Evolutionary conservation across 2,113 vertebrate genomes (phyloP).

Genomic region (Phalacrocorax pelagicus): DNA sequence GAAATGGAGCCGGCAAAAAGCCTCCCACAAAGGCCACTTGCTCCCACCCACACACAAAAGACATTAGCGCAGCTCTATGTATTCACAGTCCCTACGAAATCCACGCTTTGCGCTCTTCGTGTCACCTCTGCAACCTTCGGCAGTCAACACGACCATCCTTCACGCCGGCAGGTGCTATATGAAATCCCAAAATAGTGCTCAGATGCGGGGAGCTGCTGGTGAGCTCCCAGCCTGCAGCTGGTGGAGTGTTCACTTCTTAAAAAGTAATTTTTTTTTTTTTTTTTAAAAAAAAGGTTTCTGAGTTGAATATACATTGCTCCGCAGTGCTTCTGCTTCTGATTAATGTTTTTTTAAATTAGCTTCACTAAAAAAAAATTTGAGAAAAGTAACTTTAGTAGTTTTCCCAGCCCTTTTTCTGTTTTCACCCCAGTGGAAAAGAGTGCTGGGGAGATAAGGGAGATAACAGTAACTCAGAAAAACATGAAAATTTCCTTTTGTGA

Average conservation of each 20-base stretch:
- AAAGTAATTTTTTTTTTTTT: background rate
- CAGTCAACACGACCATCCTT: rapidly evolving
- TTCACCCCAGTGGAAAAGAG: background rate
- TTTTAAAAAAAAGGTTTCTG: rapidly evolving
- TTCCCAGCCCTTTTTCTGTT: background rate
- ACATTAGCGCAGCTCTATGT: background rate
- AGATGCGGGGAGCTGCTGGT: background rate
- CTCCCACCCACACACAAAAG: background rate
- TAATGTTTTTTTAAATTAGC: background rate
- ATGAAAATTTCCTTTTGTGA: background rate
- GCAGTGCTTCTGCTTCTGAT: background rate
- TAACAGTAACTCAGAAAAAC: background rate
- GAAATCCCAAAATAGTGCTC: rapidly evolving
- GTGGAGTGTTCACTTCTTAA: background rate
- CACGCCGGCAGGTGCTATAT: background rate
- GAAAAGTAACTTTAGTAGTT: background rate
- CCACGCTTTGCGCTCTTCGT: rapidly evolving
- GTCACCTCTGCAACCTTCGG: rapidly evolving
- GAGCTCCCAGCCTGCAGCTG: background rate
- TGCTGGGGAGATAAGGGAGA: rapidly evolving
- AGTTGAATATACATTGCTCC: rapidly evolving
- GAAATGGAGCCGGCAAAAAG: background rate
- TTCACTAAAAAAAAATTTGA: background rate
- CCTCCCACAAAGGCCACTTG: background rate
- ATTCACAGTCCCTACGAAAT: background rate